phyloP scores from a whole-genome alignment of 2,113 vertebrate genomes.

The Actinemys pallida region DNA sequence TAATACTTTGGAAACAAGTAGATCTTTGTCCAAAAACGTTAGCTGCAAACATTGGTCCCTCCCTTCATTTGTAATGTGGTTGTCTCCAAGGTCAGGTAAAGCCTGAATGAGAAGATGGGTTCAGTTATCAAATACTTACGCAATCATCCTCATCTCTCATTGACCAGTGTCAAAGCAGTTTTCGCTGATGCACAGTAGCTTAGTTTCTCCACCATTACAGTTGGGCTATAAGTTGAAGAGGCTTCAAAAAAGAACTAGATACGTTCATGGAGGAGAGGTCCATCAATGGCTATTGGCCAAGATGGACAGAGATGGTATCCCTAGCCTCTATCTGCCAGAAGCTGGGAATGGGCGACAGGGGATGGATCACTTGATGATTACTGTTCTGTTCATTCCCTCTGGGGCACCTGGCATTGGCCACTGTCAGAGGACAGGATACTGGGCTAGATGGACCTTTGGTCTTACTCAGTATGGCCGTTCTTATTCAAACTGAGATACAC shows the following conservation, averaged over 20 bases:
- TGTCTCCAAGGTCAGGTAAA: background rate
- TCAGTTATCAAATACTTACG: background rate
- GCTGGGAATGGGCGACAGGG: no score
- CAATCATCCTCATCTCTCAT: background rate
- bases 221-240: background rate
- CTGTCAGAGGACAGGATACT: no score
- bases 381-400: no score
- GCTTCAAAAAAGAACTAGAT: no score
- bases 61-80: background rate
- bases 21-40: background rate
- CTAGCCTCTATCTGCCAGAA: no score
- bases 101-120: background rate
- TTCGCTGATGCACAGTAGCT: background rate
- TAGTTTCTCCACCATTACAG: background rate
- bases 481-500: background rate
- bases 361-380: no score
- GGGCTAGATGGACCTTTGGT: no score
- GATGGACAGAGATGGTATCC: no score
- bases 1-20: background rate
- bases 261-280: no score
- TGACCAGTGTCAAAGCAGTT: background rate
- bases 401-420: no score
- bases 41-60: background rate
- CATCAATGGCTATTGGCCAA: no score
- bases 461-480: no score